Base-by-base conservation (phyloP, 2,888 invertebrate genomes). In the Prionchulus punctatus region DNA sequence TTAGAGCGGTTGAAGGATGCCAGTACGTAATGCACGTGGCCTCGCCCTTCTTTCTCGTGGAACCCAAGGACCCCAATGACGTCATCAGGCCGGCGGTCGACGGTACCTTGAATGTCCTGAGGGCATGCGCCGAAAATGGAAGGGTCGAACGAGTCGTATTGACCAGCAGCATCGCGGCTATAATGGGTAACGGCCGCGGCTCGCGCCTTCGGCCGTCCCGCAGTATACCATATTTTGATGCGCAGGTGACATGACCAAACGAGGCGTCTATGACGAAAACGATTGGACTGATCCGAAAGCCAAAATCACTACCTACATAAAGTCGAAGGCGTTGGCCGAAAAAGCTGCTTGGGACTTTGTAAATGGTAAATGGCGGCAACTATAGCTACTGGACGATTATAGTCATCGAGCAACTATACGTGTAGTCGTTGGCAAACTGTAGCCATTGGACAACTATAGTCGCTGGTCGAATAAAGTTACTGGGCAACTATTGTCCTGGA, bases 321-420 rank as follows among this genome's bases (percentile, higher is more conserved):
- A 72, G 61, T 75, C 75, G 59, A 77, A 78, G 63, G 73, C 74
- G 7, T 63, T 75, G 54, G 78, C 78, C 1, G 78, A 78, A 63
- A 73, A 72, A 60, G 74, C 75, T n/a, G 78, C 78, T 0, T 78
- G 77, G 78, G 73, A 77, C 56, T 77, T 74, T 62, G 68, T 77
- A 12, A 70, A 74, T 57, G 71, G 72, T 50, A 36, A 36, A 12
- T 36, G 12, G 12, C 18, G 36, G 18, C 36, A 36, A 12, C 18
- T 36, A 12, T n/a, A n/a, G n/a, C n/a, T n/a, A n/a, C n/a, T n/a
- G n/a, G n/a, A n/a, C n/a, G n/a, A n/a, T n/a, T n/a, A n/a, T n/a
- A n/a, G n/a, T n/a, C n/a, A n/a, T n/a, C n/a, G n/a, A n/a, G n/a
- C n/a, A n/a, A n/a, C n/a, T n/a, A n/a, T n/a, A n/a, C n/a, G n/a